Percentiles rank a stretch among this genome's conserved stretches.
phyloP scores from a whole-genome alignment of 2,888 invertebrate species.

The Marasmarcha lunaedactyla region DNA sequence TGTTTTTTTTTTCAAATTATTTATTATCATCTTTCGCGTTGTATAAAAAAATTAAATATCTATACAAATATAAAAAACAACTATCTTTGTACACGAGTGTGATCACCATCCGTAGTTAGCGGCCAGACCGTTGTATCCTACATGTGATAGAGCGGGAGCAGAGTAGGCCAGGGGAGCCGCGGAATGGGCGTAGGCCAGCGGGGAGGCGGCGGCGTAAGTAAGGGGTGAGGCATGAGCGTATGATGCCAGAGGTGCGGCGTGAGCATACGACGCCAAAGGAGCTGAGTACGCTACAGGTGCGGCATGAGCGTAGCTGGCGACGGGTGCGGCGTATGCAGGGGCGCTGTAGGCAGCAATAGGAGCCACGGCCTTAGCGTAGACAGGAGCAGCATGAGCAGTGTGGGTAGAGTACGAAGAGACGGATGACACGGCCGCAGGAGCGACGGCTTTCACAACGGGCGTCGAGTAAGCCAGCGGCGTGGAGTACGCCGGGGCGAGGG shows the following conservation, averaged over 20 bases:
- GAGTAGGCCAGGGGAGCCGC: constrained; percentile 19
- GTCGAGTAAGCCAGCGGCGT: constrained; percentile 30
- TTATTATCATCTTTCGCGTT: not conserved
- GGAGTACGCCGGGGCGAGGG: constrained; percentile 18
- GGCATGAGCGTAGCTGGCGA: not conserved
- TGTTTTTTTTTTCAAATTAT: constrained; percentile 4
- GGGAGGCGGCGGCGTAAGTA: constrained; percentile 24
- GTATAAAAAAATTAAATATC: not conserved
- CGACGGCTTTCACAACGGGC: constrained; percentile 37
- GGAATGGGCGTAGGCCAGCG: constrained; percentile 9
- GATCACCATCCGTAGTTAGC: constrained; percentile 74
- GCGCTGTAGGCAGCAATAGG: constrained; percentile 24
- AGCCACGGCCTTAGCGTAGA: constrained; percentile 25
- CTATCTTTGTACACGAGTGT: constrained; percentile 1
- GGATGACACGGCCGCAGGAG: constrained; percentile 28
- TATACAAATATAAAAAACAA: not conserved
- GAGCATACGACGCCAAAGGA: constrained; percentile 1
- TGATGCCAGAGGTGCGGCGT: constrained; percentile 17
- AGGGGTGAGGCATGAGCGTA: constrained; percentile 9
- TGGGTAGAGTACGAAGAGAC: constrained; percentile 23
- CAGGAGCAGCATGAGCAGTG: constrained; percentile 21
- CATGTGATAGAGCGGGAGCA: constrained; percentile 63
- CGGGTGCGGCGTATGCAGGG: constrained; percentile 19
- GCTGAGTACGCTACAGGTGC: constrained; percentile 16
- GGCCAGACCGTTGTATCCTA: constrained; percentile 67